Conservation (phyloP, 2,797 vertebrate species). For the Simalia tracyae region DNA sequence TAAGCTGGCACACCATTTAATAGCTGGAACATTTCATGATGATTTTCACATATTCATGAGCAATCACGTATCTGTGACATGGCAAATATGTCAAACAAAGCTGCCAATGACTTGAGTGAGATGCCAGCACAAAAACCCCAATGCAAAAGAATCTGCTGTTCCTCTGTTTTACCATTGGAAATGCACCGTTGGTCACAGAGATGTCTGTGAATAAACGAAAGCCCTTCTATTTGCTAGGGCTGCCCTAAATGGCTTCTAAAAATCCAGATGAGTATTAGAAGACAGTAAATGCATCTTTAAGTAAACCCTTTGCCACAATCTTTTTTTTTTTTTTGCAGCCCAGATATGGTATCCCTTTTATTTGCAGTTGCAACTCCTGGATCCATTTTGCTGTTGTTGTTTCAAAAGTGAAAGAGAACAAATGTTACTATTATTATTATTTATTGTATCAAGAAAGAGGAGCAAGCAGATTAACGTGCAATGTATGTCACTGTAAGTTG, state of each 20-base stretch:
- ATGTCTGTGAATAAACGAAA: not conserved
- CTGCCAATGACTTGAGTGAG: not conserved
- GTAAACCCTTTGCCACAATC: not conserved
- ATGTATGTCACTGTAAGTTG: not conserved
- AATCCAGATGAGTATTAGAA: not conserved
- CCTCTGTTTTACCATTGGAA: not conserved
- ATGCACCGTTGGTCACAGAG: not conserved
- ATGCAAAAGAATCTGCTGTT: not conserved
- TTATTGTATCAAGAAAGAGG: not conserved
- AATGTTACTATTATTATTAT: not conserved
- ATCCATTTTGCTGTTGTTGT: not conserved
- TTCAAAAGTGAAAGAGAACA: not conserved
- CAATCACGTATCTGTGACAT: not conserved
- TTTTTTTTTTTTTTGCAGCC: not conserved
- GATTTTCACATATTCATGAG: not conserved
- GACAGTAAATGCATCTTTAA: not conserved
- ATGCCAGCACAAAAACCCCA: not conserved
- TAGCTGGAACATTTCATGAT: not conserved
- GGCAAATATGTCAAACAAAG: not conserved
- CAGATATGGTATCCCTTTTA: not conserved
- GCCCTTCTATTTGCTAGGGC: not conserved
- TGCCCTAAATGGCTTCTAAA: not conserved
- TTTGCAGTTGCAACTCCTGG: not conserved
- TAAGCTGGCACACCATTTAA: not conserved
- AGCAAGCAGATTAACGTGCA: not conserved